Conservation (phyloP, 2,888 invertebrate genomes). For the Julus scandinavius region DNA sequence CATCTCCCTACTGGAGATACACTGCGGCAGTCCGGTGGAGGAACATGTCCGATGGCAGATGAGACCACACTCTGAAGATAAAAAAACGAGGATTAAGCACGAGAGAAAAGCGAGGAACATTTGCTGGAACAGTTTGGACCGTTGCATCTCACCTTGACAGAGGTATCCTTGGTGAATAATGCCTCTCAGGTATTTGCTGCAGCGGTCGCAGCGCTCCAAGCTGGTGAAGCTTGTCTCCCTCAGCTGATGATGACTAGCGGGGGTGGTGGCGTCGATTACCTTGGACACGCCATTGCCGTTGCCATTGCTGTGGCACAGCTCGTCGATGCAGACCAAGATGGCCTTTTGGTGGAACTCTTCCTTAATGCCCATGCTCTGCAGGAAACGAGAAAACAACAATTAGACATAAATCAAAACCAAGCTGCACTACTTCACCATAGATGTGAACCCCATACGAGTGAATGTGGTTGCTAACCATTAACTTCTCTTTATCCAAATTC, state of each 20-base stretch:
- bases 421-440: neutral
- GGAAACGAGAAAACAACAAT: neutral
- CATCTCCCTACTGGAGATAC: constrained; percentile 67
- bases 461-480: constrained; percentile 69
- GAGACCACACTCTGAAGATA: constrained; percentile 73
- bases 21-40: constrained; percentile 73
- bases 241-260: constrained; percentile 68
- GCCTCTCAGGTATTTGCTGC: constrained; percentile 77
- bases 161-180: constrained; percentile 77
- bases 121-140: constrained; percentile 49
- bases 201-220: constrained; percentile 77
- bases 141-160: constrained; percentile 72
- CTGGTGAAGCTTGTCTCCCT: constrained; percentile 75
- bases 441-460: neutral
- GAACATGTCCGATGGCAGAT: constrained; percentile 78
- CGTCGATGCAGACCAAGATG: constrained; percentile 76
- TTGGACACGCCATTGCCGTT: constrained; percentile 53
- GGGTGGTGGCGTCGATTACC: constrained; percentile 55
- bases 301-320: constrained; percentile 68
- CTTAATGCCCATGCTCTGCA: constrained; percentile 76
- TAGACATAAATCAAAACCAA: neutral
- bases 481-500: constrained; percentile 74
- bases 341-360: constrained; percentile 79
- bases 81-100: neutral
- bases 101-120: neutral